phyloP scores from a whole-genome alignment of 2,797 vertebrate species.

The Trachops cirrhosus region DNA sequence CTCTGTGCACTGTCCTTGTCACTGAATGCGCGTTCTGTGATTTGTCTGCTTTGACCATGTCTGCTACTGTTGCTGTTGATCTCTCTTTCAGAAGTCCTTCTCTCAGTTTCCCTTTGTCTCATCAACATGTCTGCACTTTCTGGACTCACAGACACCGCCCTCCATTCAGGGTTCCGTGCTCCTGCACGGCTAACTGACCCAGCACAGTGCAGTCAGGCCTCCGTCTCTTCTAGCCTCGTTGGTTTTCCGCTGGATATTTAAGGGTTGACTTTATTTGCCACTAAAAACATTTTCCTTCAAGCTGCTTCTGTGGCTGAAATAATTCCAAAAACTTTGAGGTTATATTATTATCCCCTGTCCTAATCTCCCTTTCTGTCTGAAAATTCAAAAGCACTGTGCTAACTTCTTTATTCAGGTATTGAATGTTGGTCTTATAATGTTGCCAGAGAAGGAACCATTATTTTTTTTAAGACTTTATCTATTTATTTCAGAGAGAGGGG shows the following conservation, averaged over 20 bases:
- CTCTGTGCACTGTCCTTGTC: background rate
- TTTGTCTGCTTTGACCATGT: background rate
- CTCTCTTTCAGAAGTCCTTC: background rate
- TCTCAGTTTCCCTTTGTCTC: background rate
- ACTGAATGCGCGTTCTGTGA: background rate
- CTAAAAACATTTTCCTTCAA: slow-evolving; percentile 19
- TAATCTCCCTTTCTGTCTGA: slow-evolving; percentile 1
- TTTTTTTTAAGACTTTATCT: background rate
- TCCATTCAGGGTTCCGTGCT: background rate
- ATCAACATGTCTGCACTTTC: background rate
- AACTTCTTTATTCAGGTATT: background rate
- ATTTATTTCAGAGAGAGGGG: background rate
- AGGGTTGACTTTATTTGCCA: background rate
- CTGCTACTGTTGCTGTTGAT: background rate
- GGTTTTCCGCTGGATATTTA: background rate
- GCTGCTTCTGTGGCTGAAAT: background rate
- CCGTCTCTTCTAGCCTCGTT: background rate
- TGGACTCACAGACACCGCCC: background rate
- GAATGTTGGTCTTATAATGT: background rate
- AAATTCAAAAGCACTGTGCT: background rate
- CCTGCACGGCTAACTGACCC: background rate
- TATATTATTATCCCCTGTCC: background rate
- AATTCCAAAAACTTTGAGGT: background rate
- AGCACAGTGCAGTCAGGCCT: background rate
- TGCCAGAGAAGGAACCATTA: background rate